These are phyloP conservation scores for Dromococcyx pavoninus DNA, from an alignment of 2,797 vertebrate species.

Conservation along the genomic window DNA sequence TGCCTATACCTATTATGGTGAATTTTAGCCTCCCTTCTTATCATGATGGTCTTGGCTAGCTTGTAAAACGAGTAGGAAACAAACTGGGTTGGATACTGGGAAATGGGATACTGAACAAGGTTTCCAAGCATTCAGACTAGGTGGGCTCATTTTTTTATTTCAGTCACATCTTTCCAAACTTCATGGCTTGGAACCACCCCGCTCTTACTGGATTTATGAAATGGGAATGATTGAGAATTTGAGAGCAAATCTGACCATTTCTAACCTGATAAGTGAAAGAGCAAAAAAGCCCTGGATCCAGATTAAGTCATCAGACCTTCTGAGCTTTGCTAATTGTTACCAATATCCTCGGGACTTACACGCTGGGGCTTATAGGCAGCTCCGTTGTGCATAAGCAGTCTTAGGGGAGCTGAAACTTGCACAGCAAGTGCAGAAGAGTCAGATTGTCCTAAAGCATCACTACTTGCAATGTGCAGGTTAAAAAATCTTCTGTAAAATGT, in stretches of 20 bases:
- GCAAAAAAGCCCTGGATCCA: not conserved
- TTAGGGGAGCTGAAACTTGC: not conserved
- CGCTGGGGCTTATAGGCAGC: not conserved
- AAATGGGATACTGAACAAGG: not conserved
- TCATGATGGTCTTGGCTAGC: not conserved
- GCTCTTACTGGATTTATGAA: not conserved
- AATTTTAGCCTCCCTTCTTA: not conserved
- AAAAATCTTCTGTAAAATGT: not conserved
- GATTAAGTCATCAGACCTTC: not conserved
- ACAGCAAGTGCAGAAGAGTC: not conserved
- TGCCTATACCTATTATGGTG: not conserved
- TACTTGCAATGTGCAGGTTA: not conserved
- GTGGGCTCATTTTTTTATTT: not conserved
- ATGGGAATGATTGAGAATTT: not conserved
- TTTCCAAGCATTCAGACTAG: not conserved
- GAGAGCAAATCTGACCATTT: not conserved
- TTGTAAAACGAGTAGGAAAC: not conserved
- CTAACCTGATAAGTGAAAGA: not conserved
- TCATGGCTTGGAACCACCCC: not conserved
- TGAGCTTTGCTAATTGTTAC: not conserved
- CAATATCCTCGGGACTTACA: not conserved
- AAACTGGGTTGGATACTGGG: not conserved
- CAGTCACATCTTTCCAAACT: accelerated
- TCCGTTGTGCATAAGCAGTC: not conserved
- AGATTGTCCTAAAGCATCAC: not conserved